Evolutionary conservation across 2,797 vertebrate genomes (phyloP), one percentile per base, ranked within the genome.

Genomic region (Rhodeus uyekii): DNA sequence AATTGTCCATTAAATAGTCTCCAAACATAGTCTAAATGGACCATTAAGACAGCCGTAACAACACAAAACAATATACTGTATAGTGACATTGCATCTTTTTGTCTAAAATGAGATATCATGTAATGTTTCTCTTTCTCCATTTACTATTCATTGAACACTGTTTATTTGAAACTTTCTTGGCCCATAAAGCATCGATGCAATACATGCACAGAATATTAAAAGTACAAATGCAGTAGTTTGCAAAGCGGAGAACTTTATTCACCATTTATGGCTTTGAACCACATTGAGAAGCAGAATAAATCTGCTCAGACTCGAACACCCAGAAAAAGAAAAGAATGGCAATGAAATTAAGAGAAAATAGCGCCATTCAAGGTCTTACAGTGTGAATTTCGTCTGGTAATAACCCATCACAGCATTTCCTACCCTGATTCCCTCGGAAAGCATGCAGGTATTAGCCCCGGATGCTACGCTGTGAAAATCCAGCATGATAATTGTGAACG

Each of bases 1-100:
- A 88, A 86, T 84, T 85, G 84, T 81, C 75, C 85, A 83, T 83
- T 78, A 86, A 87, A 87, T 86, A 84, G 86, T 78, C 79, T 81
- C 78, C 82, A 81, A 84, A 83, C 81, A 80, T 71, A 78, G 38
- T 73, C 76, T 83, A 88, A 87, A 88, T 87, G 84, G 86, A 78
- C 85, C 76, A 86, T 87, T 84, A 67, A 78, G 44, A 78, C 36
- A 50, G 14, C 29, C 8, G 13, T 65, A 48, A 65, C 75, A 18
- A 50, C 18, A 42, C 29, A 27, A 36, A 8, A 36, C 42, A 64
- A 64, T 50, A 85, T 44, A 67, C n/a, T 82, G 19, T 67, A 46
- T 46, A n/a, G n/a, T 76, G 68, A 50, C 55, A 68, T 82, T 78
- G 38, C 39, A 67, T 81, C 64, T 76, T 76, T 78, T 38, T 61